phyloP scores from a whole-genome alignment of 2,113 vertebrate genomes.

The Myotis yumanensis region DNA sequence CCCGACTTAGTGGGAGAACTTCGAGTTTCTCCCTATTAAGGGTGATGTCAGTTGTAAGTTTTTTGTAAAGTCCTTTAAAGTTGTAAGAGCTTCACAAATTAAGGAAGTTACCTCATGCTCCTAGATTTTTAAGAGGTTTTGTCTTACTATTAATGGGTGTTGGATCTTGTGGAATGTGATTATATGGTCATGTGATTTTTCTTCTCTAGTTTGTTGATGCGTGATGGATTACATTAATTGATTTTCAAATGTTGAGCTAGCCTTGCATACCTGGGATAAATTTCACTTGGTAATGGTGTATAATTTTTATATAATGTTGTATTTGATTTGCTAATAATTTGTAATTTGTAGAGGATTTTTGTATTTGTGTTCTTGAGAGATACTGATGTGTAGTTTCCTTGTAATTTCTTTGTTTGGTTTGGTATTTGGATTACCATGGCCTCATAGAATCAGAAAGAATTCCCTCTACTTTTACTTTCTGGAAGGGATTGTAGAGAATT shows the following conservation, averaged over 20 bases:
- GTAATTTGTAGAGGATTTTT: background rate
- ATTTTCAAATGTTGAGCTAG: background rate
- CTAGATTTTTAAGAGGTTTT: background rate
- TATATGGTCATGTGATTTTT: background rate
- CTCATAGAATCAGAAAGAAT: background rate
- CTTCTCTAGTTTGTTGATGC: background rate
- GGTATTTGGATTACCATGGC: background rate
- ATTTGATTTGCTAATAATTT: slow-evolving; percentile 13
- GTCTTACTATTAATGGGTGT: background rate
- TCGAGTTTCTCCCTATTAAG: background rate
- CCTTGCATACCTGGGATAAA: background rate
- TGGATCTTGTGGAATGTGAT: background rate
- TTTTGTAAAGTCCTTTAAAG: background rate
- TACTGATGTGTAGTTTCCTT: background rate
- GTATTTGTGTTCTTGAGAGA: background rate
- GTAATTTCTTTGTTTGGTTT: background rate
- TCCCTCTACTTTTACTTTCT: background rate
- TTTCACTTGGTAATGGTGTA: background rate
- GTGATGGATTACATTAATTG: background rate
- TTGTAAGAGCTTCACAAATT: background rate
- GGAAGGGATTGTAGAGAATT: background rate
- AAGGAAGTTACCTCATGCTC: background rate
- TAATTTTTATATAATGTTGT: background rate
- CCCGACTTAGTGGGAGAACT: background rate
- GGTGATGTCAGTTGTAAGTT: background rate